Percentiles rank a stretch among this genome's conserved stretches.
Conservation (phyloP, 2,888 invertebrate genomes). For the Dromius quadrimaculatus region DNA sequence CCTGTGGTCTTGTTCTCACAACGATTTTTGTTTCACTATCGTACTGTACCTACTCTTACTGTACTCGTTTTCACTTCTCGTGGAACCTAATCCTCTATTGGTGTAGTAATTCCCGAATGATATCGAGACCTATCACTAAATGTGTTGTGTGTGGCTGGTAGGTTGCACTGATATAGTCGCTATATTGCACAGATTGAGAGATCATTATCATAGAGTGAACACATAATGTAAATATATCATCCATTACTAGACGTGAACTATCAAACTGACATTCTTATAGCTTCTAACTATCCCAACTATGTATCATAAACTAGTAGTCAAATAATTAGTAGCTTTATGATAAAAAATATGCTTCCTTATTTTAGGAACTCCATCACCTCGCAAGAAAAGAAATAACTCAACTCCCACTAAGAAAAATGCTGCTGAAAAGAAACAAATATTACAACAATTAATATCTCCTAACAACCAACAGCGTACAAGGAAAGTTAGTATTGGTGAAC, state of each 20-base stretch:
- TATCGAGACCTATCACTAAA: conserved; percentile 59
- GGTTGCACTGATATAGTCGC: conserved; percentile 63
- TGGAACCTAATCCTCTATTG: conserved; percentile 42
- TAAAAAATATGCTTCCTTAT: conserved; percentile 30
- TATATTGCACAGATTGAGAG: conserved; percentile 38
- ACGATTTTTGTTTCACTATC: conserved; percentile 40
- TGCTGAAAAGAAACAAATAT: conserved; percentile 82
- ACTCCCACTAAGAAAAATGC: conserved; percentile 82
- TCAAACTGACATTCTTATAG: conserved; percentile 16
- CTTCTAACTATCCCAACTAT: conserved; percentile 21
- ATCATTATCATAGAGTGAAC: conserved; percentile 38
- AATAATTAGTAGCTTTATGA: not conserved
- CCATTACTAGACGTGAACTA: conserved; percentile 5
- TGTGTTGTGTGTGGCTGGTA: conserved; percentile 68
- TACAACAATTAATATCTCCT: conserved; percentile 82
- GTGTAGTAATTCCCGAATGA: conserved; percentile 48
- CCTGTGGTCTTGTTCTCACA: conserved; percentile 49
- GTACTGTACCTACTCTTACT: conserved; percentile 55
- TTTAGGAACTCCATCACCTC: conserved; percentile 81
- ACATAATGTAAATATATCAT: conserved; percentile 44
- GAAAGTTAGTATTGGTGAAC: conserved; percentile 78
- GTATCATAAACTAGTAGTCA: not conserved
- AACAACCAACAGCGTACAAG: conserved; percentile 72
- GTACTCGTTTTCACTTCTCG: conserved; percentile 33
- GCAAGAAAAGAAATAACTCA: conserved; percentile 84